Base-by-base conservation (phyloP, 2,797 vertebrate genomes). In the Siniperca scherzeri region DNA sequence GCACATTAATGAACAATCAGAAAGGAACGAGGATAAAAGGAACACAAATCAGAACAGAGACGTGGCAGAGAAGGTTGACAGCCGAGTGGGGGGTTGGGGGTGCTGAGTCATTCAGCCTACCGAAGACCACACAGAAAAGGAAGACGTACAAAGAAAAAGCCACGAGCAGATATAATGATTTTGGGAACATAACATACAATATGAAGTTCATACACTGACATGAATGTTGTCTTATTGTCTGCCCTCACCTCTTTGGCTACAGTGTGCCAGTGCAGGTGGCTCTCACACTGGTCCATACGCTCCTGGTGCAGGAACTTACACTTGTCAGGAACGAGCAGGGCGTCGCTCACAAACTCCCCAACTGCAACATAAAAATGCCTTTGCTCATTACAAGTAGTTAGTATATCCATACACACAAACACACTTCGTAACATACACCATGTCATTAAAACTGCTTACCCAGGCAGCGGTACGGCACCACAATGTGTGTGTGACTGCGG, bases 251-350 rank as follows among this genome's bases (percentile, higher is more conserved):
- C 98, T 95, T 99, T 99, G 88, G 98, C 98, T 38, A 99, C 98
- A 0, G 97, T 98, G 93, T 99, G 98, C 98, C 98, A 99, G 93
- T 99, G 97, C 89, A 99, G 96, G 80, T 99, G 98, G 80, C 98
- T 98, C 94, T 99, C 98, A 89, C 98, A 99, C 78, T 98, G 96
- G 89, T 99, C 97, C 98, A 99, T 99, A 61, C 96, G 96, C 93
- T 99, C 98, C 94, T 99, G 97, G 90, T 99, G 98, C 87, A 99
- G 95, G 91, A 99, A 99, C 83, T 98, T 98, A 91, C 98, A 99
- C 90, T 99, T 99, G 92, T 99, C 98, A 16, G 98, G 98, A 75
- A 99, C 98, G 0, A 99, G 97, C 88, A 99, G 96, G 16, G 98
- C 98, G 10, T 99, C 98, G 2, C 98, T 99, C 73, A 99, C 98